phyloP scores from a whole-genome alignment of 2,888 invertebrate genomes.

The Drosophila austrosaltans region DNA sequence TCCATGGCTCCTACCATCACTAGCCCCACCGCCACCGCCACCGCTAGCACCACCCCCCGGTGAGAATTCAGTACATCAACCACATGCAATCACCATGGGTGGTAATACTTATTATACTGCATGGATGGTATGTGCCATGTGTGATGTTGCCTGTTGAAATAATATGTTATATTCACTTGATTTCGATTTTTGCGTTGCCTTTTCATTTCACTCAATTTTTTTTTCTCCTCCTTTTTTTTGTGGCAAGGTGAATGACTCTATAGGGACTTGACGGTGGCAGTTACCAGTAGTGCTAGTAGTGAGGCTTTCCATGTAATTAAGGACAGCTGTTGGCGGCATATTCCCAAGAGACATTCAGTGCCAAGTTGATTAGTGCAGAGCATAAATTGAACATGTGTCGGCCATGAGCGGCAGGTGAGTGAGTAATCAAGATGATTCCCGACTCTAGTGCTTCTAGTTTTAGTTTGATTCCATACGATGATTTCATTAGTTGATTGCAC shows the following conservation, averaged over 20 bases:
- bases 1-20: constrained; percentile 16
- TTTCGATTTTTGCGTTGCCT: constrained; percentile 48
- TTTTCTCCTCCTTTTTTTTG: constrained; percentile 4
- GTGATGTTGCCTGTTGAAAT: constrained; percentile 53
- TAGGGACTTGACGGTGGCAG: constrained; percentile 36
- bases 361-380: constrained; percentile 55
- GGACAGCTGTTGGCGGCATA: constrained; percentile 58
- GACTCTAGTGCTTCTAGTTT: constrained; percentile 28
- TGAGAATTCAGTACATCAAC: constrained; percentile 44
- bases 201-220: constrained; percentile 22
- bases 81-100: constrained; percentile 48
- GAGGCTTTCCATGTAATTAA: constrained; percentile 65
- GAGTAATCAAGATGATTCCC: constrained; percentile 8
- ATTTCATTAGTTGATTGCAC: constrained; percentile 46
- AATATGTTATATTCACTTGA: constrained; percentile 60
- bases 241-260: constrained; percentile 67
- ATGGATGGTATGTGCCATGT: constrained; percentile 26
- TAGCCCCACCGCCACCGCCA: neutral
- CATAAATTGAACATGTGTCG: constrained; percentile 59
- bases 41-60: constrained; percentile 17
- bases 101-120: constrained; percentile 57
- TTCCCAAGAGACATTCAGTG: constrained; percentile 42
- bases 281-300: constrained; percentile 21
- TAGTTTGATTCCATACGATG: constrained; percentile 49
- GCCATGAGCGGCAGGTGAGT: constrained; percentile 8